Percentiles rank a stretch among this genome's conserved stretches.
These are phyloP conservation scores for Paralichthys olivaceus DNA, from an alignment of 2,113 vertebrate species.

Conservation along the genomic window DNA sequence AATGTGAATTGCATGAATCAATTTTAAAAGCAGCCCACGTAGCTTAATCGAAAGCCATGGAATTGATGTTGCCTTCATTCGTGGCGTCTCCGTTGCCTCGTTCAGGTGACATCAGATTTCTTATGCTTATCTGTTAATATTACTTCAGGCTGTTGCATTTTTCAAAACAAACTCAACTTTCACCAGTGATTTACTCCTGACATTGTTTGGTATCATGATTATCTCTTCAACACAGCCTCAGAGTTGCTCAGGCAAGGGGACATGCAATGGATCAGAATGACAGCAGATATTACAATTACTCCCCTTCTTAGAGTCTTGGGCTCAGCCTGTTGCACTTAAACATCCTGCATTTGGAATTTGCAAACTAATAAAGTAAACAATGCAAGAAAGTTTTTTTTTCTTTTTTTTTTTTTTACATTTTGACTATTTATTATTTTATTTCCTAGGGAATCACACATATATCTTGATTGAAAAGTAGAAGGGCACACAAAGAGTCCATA, in stretches of 20 bases:
- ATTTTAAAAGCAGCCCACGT: neutral
- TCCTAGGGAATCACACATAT: too few species aligned
- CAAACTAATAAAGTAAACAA: too few species aligned
- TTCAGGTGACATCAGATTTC: neutral
- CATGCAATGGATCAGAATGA: neutral
- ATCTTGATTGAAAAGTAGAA: too few species aligned
- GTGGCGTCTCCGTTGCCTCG: neutral
- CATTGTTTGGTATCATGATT: neutral
- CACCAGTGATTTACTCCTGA: neutral
- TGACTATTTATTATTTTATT: too few species aligned
- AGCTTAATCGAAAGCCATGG: neutral
- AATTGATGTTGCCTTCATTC: neutral
- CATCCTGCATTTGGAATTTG: too few species aligned
- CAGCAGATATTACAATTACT: too few species aligned
- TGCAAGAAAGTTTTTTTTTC: too few species aligned
- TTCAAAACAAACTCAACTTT: conserved; percentile 1
- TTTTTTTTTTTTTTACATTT: too few species aligned
- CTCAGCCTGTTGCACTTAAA: too few species aligned
- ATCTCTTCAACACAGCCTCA: neutral
- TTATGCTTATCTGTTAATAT: neutral
- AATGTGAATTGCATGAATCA: neutral
- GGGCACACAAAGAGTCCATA: too few species aligned
- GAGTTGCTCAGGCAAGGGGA: neutral
- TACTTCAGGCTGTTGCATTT: neutral
- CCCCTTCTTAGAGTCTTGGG: too few species aligned